Base-by-base conservation (phyloP, 2,797 vertebrate species). In the Pipistrellus pipistrellus region DNA sequence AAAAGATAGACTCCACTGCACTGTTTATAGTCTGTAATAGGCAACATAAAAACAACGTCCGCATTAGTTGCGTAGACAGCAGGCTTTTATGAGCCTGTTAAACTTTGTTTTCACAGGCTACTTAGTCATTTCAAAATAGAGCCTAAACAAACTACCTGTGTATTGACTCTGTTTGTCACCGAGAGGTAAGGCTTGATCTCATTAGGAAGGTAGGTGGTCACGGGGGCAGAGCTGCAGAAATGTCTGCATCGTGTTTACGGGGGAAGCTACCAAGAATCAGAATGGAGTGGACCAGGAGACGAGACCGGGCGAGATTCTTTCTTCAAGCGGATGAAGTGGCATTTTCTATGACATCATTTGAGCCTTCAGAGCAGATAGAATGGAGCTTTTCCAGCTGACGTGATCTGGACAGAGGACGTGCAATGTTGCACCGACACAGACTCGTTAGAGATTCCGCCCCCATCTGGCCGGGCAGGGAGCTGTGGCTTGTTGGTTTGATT, bases 21-120 rank as follows among this genome's bases (percentile, higher is more conserved):
- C 88, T 87, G 76, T 97, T 97, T 96, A 96, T 66, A 87, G 96
- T 92, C 96, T 91, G 62, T 93, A 94, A 95, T n/a, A 93, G 77
- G 91, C 93, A 92, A 86, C 80, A 71, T 91, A 85, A 93, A 96
- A 96, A 92, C 95, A 91, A 94, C 96, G 66, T 82, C 32, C 72
- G 88, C 95, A 17, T 96, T 92, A 93, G 85, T 84, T 93, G 94
- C 91, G 95, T 84, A 95, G 95, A 96, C 92, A 89, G 80, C 90
- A 95, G 84, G 89, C 75, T 86, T 97, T 97, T 95, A 97, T 55
- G 83, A 92, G 95, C 78, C 88, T 51, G 90, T 97, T 97, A 97
- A 96, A 96, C 44, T 90, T 88, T 92, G 95, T 97, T 97, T 97
- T 96, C 86, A 92, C 84, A 96, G 90, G 95, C 95, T 95, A 96